Percentiles rank a stretch among this genome's conserved stretches.
Evolutionary conservation across 2,888 invertebrate genomes (phyloP).

Genomic region (Drepanosiphum platanoidis): DNA sequence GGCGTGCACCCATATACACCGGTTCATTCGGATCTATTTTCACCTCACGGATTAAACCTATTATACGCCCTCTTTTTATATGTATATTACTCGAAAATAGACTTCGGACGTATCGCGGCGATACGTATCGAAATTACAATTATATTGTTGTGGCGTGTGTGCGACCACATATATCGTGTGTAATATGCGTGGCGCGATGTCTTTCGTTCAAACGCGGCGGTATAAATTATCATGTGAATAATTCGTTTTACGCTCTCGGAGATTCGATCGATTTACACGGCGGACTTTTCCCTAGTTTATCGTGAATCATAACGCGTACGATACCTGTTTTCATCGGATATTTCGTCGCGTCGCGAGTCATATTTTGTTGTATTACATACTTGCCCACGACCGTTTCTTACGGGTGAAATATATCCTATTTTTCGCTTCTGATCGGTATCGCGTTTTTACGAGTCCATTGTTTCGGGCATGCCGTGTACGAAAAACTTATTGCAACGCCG

Average conservation of each 20-base stretch:
- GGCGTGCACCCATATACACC: slow-evolving; percentile 9
- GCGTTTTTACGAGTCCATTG: slow-evolving; percentile 33
- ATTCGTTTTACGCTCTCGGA: neutral
- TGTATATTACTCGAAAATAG: neutral
- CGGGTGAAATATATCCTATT: neutral
- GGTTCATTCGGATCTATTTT: slow-evolving; percentile 6
- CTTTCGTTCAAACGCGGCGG: neutral
- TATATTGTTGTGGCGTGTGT: too few relatives aligned
- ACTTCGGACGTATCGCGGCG: neutral
- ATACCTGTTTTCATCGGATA: neutral
- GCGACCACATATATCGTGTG: too few relatives aligned
- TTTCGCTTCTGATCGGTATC: slow-evolving; percentile 20
- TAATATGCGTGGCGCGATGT: neutral
- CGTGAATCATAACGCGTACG: neutral
- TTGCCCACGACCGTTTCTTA: neutral
- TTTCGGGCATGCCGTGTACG: neutral
- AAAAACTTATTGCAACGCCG: slow-evolving; percentile 27
- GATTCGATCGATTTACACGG: neutral
- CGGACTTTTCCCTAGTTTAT: neutral
- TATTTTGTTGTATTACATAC: neutral
- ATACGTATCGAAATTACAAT: neutral
- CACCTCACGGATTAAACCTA: neutral
- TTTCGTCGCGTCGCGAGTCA: neutral
- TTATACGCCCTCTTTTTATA: neutral
- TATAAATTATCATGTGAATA: neutral